phyloP scores from a whole-genome alignment of 2,797 vertebrate genomes.

The Poeciliopsis paucimaculata region DNA sequence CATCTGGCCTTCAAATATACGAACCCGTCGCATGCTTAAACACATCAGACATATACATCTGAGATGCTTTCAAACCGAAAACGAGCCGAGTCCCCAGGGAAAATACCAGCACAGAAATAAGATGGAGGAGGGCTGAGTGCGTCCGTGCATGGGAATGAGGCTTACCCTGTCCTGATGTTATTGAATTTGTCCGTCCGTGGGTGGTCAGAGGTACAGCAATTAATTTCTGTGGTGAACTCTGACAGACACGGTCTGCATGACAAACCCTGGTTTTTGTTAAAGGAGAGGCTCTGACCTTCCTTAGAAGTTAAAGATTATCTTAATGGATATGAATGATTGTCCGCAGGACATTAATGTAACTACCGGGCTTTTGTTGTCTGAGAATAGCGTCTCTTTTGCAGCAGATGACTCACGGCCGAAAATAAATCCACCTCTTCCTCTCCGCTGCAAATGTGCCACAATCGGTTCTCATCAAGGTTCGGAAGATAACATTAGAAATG shows the following conservation, averaged over 20 bases:
- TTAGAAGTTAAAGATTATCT: constrained; percentile 7
- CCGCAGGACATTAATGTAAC: constrained; percentile 17
- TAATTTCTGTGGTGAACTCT: constrained; percentile 32
- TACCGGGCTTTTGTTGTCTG: constrained; percentile 20
- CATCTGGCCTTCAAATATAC: constrained; percentile 23
- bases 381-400: constrained; percentile 16
- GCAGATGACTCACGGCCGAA: constrained; percentile 51
- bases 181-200: constrained; percentile 11
- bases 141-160: constrained; percentile 7
- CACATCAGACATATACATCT: constrained; percentile 12
- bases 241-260: constrained; percentile 15
- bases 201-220: constrained; percentile 12
- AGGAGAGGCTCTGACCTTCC: not conserved
- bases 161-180: not conserved
- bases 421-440: constrained; percentile 34
- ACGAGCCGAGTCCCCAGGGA: constrained; percentile 12
- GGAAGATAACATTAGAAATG: constrained; percentile 51
- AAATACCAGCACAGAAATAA: constrained; percentile 15
- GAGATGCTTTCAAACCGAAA: constrained; percentile 16
- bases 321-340: constrained; percentile 8
- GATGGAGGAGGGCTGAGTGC: constrained; percentile 16
- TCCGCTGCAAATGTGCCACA: constrained; percentile 41
- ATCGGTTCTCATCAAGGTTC: constrained; percentile 52
- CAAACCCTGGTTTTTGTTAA: not conserved
- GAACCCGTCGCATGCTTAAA: constrained; percentile 34